These are phyloP conservation scores for Pterophyllum scalare DNA, from an alignment of 2,113 vertebrate species.

Conservation along the genomic window DNA sequence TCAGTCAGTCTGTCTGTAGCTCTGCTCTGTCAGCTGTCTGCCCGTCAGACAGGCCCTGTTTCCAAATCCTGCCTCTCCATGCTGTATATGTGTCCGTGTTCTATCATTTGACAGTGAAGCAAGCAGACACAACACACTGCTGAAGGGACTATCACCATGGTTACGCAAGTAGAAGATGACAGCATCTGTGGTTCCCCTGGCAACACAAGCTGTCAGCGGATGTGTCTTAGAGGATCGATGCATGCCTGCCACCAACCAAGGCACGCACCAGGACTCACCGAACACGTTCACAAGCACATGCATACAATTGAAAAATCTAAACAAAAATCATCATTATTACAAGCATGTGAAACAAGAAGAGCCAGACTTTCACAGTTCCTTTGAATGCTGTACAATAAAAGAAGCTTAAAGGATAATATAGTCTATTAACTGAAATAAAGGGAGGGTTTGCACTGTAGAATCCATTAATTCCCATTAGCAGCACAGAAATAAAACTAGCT, in stretches of 20 bases:
- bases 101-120: conserved; percentile 60
- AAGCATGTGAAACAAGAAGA: neutral
- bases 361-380: neutral
- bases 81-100: neutral
- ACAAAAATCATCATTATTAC: neutral
- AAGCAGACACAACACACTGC: conserved; percentile 63
- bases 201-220: conserved; percentile 34
- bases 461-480: neutral
- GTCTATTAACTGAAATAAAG: neutral
- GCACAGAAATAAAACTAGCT: neutral
- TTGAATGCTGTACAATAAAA: neutral
- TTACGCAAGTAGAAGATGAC: conserved; percentile 56
- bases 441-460: neutral
- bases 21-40: conserved; percentile 31
- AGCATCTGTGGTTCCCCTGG: conserved; percentile 54
- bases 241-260: neutral
- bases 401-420: neutral
- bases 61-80: conserved; percentile 18
- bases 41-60: conserved; percentile 12
- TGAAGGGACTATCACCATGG: conserved; percentile 63
- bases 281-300: neutral
- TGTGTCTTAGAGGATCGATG: conserved; percentile 48
- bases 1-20: conserved; percentile 16
- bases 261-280: neutral
- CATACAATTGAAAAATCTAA: neutral